Percentiles rank a stretch among this genome's conserved stretches.
phyloP scores from a whole-genome alignment of 2,888 invertebrate species.

The Zaprionus lineosus region DNA sequence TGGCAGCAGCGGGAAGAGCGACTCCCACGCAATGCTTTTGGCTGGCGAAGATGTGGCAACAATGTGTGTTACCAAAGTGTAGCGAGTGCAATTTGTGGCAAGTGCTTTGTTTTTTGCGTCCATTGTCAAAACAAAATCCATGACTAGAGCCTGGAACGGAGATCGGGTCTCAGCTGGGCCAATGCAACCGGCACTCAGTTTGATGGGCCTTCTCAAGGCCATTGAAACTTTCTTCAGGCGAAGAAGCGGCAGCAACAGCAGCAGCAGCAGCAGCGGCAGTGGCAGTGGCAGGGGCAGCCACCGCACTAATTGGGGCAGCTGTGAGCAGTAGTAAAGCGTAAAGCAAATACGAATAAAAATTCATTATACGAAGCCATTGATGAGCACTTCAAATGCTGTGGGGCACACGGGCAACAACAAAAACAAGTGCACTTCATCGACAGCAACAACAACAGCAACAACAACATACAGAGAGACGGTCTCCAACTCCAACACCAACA shows the following conservation, averaged over 20 bases:
- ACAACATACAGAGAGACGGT: too few relatives aligned
- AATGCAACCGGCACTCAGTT: conserved; percentile 22
- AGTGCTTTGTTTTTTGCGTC: conserved; percentile 49
- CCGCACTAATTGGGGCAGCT: conserved; percentile 45
- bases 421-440: conserved; percentile 30
- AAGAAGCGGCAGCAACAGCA: too few relatives aligned
- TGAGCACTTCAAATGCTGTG: conserved; percentile 56
- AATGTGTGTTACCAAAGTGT: conserved; percentile 59
- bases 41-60: too few relatives aligned
- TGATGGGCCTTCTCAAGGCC: conserved; percentile 64
- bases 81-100: conserved; percentile 32
- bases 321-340: conserved; percentile 31
- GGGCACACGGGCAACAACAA: conserved; percentile 34
- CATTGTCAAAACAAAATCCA: conserved; percentile 28
- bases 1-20: conserved; percentile 20
- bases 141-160: conserved; percentile 18
- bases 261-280: too few relatives aligned
- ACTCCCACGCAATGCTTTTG: conserved; percentile 31
- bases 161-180: neutral
- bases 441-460: conserved; percentile 8
- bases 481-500: neutral
- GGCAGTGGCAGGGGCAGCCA: too few relatives aligned
- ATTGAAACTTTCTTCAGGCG: conserved; percentile 56
- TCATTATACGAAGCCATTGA: conserved; percentile 67
- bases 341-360: conserved; percentile 44